These are phyloP conservation scores for Anastrepha ludens DNA, from an alignment of 1,140 invertebrate species.

Conservation along the genomic window DNA sequence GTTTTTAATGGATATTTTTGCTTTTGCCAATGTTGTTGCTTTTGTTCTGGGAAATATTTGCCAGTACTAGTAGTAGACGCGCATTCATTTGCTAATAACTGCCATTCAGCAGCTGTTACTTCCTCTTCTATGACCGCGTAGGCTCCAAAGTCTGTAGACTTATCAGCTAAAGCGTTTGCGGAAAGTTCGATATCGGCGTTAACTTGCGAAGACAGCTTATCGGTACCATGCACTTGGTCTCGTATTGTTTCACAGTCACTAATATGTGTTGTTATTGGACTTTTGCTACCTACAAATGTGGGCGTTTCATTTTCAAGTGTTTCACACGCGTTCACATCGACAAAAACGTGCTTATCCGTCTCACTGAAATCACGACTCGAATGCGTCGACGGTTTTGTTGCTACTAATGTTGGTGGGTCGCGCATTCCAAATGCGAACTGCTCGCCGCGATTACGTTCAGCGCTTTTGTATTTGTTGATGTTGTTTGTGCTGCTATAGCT, in stretches of 20 bases:
- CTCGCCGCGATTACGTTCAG: not conserved
- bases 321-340: constrained; percentile 23
- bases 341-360: constrained; percentile 19
- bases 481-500: constrained; percentile 25
- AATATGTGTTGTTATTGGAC: constrained; percentile 56
- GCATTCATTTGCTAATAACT: constrained; percentile 13
- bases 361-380: constrained; percentile 54
- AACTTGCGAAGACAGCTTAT: not conserved
- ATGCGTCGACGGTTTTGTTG: constrained; percentile 56
- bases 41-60: constrained; percentile 1
- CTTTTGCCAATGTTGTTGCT: constrained; percentile 30
- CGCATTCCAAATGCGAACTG: constrained; percentile 23
- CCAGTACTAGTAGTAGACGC: not conserved
- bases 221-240: not conserved
- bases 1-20: constrained; percentile 4
- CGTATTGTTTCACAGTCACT: constrained; percentile 3
- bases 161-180: not conserved
- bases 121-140: not conserved
- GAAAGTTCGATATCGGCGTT: constrained; percentile 17
- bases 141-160: constrained; percentile 25
- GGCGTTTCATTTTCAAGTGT: constrained; percentile 34
- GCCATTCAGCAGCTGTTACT: not conserved
- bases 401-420: constrained; percentile 55
- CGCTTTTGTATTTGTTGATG: not conserved
- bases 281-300: constrained; percentile 36